Conservation (phyloP, 2,888 invertebrate species). For the Aricia artaxerxes region DNA sequence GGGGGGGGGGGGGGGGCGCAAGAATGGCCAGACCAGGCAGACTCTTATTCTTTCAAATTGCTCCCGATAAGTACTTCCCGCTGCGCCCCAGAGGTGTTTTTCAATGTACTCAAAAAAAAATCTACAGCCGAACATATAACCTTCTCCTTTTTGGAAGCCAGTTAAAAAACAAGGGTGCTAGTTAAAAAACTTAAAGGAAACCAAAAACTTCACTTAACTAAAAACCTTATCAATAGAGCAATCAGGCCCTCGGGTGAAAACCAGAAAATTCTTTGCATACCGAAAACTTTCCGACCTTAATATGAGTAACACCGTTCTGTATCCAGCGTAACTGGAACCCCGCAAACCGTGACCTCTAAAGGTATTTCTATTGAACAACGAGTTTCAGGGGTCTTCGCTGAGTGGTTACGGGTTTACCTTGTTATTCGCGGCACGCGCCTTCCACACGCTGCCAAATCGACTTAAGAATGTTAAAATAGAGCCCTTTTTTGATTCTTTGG, state of each 20-base stretch:
- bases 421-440: constrained; percentile 38
- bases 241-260: constrained; percentile 34
- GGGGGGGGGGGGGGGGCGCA: too few species aligned
- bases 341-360: not conserved
- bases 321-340: constrained; percentile 32
- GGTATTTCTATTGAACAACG: not conserved
- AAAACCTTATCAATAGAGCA: constrained; percentile 35
- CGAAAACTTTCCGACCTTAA: constrained; percentile 34
- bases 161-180: too few species aligned
- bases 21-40: too few species aligned
- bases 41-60: too few species aligned
- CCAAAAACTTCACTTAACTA: too few species aligned
- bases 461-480: constrained; percentile 41
- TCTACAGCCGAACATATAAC: too few species aligned
- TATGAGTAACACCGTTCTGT: constrained; percentile 34
- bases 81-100: too few species aligned
- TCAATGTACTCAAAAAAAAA: too few species aligned
- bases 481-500: constrained; percentile 35
- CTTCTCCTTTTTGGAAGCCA: too few species aligned
- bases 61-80: too few species aligned
- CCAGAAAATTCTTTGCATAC: constrained; percentile 35
- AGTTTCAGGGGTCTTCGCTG: constrained; percentile 4
- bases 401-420: constrained; percentile 29
- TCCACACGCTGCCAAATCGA: constrained; percentile 38
- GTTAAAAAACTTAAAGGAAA: too few species aligned